Evolutionary conservation across 2,888 invertebrate genomes (phyloP).

Genomic region (Callimorpha dominula): DNA sequence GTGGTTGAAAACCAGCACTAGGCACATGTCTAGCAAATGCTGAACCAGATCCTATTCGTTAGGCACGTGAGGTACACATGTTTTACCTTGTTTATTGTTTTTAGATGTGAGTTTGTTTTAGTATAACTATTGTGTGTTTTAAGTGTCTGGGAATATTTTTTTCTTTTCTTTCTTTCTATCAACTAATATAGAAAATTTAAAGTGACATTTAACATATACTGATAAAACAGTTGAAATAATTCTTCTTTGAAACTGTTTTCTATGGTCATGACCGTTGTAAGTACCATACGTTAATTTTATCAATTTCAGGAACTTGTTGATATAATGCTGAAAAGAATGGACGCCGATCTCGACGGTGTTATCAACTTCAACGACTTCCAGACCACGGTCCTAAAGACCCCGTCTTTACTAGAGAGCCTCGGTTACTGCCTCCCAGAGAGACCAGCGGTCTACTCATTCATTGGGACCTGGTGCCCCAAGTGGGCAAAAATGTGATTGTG

Average conservation of each 20-base stretch:
- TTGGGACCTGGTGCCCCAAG: conserved; percentile 78
- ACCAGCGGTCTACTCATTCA: conserved; percentile 77
- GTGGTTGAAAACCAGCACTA: no score
- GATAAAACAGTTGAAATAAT: no score
- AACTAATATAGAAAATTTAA: no score
- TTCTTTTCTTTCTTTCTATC: no score
- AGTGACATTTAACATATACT: no score
- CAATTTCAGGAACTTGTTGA: conserved; percentile 89
- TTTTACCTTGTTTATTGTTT: no score
- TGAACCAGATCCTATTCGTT: no score
- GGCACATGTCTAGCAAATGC: no score
- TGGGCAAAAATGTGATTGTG: conserved; percentile 75
- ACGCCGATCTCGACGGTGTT: conserved; percentile 90
- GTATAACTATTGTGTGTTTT: no score
- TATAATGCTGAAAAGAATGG: conserved; percentile 91
- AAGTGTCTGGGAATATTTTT: no score
- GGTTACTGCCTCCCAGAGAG: conserved; percentile 91
- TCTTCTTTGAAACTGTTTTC: background rate
- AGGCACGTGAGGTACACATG: no score
- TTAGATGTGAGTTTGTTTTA: no score
- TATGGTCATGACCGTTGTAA: background rate
- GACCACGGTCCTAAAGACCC: conserved; percentile 87
- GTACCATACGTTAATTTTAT: background rate
- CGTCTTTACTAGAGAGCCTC: conserved; percentile 89
- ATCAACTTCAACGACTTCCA: conserved; percentile 90